Evolutionary conservation across 2,797 vertebrate species (phyloP), one percentile per base, ranked within the genome.

Genomic region (Benthosema pterotum): DNA sequence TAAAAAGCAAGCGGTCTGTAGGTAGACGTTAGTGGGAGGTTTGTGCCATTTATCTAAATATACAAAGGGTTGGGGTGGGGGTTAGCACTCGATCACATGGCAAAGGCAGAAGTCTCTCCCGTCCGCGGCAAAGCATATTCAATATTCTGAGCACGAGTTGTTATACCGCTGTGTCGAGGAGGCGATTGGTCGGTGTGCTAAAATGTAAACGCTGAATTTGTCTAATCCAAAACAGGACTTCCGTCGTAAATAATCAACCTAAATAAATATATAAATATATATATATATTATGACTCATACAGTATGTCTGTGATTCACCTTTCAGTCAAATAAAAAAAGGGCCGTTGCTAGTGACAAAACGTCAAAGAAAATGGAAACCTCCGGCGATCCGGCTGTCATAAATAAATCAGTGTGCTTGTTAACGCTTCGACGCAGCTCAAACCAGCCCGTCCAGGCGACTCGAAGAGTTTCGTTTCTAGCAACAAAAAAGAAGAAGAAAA

Each of bases 31-130:
- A 69, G 57, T 69, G 68, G 52, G 85, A n/a, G n/a, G 17, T 56
- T 42, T 88, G 86, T 89, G 83, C 86, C 74, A 73, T 82, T 80
- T 72, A 65, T 81, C 67, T 52, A 77, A 25, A 25, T 25, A 71
- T 60, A 75, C 15, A 56, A 15, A 17, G 42, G 25, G 58, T 57
- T n/a, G n/a, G n/a, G n/a, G n/a, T n/a, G n/a, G n/a, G n/a, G n/a
- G 60, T 82, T 67, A 77, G 55, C 54, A 76, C 55, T 64, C 66
- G 71, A 61, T 58, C 78, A 78, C 77, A 68, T 69, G 62, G 53
- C 59, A 17, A 73, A 54, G 79, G 72, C 71, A 67, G 51, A 72
- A 71, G 69, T 69, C 60, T 77, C 11, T 72, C 58, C 67, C 52
- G 56, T 47, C 46, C 48, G 43, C 52, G 38, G 52, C 61, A 11